These are phyloP conservation scores for Gallinago undulata DNA, from an alignment of 2,113 vertebrate species.

Conservation along the genomic window DNA sequence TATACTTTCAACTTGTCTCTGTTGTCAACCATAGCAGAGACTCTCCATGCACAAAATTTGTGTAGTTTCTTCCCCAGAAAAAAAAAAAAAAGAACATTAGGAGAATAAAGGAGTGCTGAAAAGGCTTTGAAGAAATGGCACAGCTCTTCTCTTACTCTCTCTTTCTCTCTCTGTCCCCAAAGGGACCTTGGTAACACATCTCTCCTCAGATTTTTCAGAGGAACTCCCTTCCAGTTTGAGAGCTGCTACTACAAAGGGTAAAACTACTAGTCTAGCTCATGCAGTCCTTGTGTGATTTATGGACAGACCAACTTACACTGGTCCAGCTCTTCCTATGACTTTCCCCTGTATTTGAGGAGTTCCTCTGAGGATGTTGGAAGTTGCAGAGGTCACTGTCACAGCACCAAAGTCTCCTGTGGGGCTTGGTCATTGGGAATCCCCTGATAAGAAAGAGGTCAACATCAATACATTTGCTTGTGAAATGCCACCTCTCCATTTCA, in stretches of 20 bases:
- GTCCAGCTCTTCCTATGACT: neutral
- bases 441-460: accelerated
- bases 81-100: neutral
- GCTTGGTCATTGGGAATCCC: neutral
- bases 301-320: neutral
- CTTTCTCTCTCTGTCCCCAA: neutral
- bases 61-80: neutral
- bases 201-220: neutral
- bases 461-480: neutral
- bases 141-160: neutral
- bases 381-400: neutral
- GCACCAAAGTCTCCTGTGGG: accelerated
- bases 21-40: neutral
- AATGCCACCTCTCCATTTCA: neutral
- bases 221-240: neutral
- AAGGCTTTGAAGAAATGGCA: neutral
- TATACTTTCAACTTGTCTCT: neutral
- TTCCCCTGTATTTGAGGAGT: neutral
- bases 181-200: neutral
- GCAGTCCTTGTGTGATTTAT: neutral
- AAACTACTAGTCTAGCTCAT: neutral
- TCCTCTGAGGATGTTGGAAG: neutral
- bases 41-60: neutral
- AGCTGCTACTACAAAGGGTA: neutral
- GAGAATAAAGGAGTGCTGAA: neutral